Percentiles rank a stretch among this genome's conserved stretches.
phyloP scores from a whole-genome alignment of 2,888 invertebrate species.

The Agrochola litura region DNA sequence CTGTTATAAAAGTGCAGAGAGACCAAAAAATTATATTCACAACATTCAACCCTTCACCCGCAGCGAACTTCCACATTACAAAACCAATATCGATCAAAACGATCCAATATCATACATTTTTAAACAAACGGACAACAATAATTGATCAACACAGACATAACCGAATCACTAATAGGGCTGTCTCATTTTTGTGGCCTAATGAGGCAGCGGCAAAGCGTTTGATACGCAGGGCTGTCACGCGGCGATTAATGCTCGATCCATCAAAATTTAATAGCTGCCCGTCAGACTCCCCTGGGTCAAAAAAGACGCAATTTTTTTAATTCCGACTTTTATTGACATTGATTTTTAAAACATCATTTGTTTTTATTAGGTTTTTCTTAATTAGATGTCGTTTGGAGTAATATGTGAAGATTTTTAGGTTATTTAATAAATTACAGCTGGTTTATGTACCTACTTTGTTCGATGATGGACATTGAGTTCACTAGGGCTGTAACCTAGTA shows the following conservation, averaged over 20 bases:
- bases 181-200: slow-evolving; percentile 73
- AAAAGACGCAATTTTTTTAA: slow-evolving; percentile 65
- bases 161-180: slow-evolving; percentile 50
- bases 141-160: slow-evolving; percentile 38
- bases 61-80: neutral
- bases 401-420: slow-evolving; percentile 20
- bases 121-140: slow-evolving; percentile 1
- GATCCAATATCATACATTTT: slow-evolving; percentile 5
- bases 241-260: slow-evolving; percentile 77
- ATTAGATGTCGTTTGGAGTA: slow-evolving; percentile 44
- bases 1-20: neutral
- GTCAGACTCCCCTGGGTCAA: slow-evolving; percentile 60
- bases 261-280: slow-evolving; percentile 77
- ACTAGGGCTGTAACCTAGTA: neutral
- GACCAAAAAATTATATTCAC: neutral
- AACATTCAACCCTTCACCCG: neutral
- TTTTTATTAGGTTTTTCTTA: slow-evolving; percentile 52
- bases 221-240: slow-evolving; percentile 77
- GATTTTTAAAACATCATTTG: slow-evolving; percentile 65
- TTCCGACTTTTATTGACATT: slow-evolving; percentile 68
- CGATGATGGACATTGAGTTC: neutral
- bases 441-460: slow-evolving; percentile 4
- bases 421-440: slow-evolving; percentile 7
- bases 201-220: slow-evolving; percentile 76
- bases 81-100: slow-evolving; percentile 15